Conservation (phyloP, 2,888 invertebrate species). For the Omphaloscelis lunosa region DNA sequence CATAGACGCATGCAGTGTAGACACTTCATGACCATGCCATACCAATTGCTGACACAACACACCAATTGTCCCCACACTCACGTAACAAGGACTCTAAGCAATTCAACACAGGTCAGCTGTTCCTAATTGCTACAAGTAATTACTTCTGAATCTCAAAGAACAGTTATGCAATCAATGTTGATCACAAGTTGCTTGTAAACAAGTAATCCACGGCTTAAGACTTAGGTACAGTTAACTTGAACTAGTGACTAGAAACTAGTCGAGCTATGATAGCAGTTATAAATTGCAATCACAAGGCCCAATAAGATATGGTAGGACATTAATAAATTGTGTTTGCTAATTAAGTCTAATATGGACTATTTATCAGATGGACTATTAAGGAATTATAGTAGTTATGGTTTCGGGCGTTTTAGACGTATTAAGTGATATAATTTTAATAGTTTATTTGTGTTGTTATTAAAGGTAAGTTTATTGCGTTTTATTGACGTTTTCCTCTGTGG, state of each 20-base stretch:
- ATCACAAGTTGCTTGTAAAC: slow-evolving; percentile 41
- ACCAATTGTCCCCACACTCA: slow-evolving; percentile 15
- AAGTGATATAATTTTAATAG: slow-evolving; percentile 39
- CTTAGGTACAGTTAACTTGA: slow-evolving; percentile 49
- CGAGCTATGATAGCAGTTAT: slow-evolving; percentile 65
- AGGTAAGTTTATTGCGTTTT: slow-evolving; percentile 8
- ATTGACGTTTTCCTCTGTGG: slow-evolving; percentile 26
- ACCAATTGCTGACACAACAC: slow-evolving; percentile 25
- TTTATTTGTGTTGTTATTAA: slow-evolving; percentile 3
- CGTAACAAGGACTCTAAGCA: slow-evolving; percentile 30
- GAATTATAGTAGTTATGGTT: slow-evolving; percentile 41
- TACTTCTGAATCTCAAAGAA: slow-evolving; percentile 46
- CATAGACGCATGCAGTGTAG: not conserved
- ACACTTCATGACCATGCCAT: not conserved
- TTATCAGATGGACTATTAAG: slow-evolving; percentile 51
- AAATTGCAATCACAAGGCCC: slow-evolving; percentile 76
- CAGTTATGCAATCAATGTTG: slow-evolving; percentile 39
- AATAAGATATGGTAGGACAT: slow-evolving; percentile 63
- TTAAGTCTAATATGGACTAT: slow-evolving; percentile 61
- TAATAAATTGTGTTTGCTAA: slow-evolving; percentile 66
- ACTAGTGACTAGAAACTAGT: slow-evolving; percentile 63
- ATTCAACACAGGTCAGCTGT: slow-evolving; percentile 27
- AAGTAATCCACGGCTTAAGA: slow-evolving; percentile 26
- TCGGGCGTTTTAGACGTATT: slow-evolving; percentile 33
- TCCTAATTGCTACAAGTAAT: slow-evolving; percentile 51